Evolutionary conservation across 2,113 vertebrate genomes (phyloP).

Genomic region (Nettapus auritus): DNA sequence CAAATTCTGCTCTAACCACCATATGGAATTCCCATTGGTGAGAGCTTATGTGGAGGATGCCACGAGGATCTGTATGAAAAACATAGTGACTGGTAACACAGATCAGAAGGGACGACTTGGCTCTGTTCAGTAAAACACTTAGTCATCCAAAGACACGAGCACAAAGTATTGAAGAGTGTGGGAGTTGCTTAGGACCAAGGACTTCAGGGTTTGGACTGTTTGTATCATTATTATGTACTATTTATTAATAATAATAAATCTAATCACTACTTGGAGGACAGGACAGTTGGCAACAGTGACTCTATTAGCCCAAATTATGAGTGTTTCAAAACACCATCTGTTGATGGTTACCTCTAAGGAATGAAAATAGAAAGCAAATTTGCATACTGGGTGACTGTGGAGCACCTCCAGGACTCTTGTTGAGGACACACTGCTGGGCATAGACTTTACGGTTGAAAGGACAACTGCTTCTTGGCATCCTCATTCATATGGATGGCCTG

Average conservation of each 20-base stretch:
- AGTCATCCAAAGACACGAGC: background rate
- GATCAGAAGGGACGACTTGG: background rate
- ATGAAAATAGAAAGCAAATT: constrained; percentile 50
- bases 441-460: background rate
- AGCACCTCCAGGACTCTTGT: background rate
- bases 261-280: constrained; percentile 46
- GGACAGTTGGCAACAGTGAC: constrained; percentile 50
- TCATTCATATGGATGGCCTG: background rate
- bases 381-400: constrained; percentile 1
- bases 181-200: background rate
- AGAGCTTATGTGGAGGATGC: background rate
- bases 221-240: constrained; percentile 35
- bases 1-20: background rate
- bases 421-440: background rate
- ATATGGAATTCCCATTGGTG: constrained; percentile 10
- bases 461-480: background rate
- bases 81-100: rapidly evolving
- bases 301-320: constrained; percentile 57
- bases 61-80: background rate
- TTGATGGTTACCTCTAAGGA: constrained; percentile 54
- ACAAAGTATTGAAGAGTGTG: background rate
- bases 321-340: constrained; percentile 71
- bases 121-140: background rate
- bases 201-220: constrained; percentile 7
- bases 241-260: constrained; percentile 43